Percentiles rank a stretch among this genome's conserved stretches.
These are phyloP conservation scores for Ambastaia sidthimunki DNA, from an alignment of 2,797 vertebrate genomes.

Conservation along the genomic window DNA sequence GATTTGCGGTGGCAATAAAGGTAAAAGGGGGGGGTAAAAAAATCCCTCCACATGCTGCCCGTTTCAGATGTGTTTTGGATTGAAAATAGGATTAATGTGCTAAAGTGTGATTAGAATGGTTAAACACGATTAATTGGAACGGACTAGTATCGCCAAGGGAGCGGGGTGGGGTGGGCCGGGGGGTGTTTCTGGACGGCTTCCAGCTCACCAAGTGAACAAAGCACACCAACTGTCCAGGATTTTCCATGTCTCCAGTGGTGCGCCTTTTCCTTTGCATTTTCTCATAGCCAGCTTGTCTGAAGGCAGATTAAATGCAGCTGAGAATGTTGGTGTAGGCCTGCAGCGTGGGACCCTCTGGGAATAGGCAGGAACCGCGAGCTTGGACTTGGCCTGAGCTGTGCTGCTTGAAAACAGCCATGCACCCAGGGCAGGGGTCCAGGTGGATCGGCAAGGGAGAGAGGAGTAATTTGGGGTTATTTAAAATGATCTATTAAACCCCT, in stretches of 20 bases:
- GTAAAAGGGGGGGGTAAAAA: conserved; percentile 53
- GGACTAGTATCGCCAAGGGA: conserved; percentile 88
- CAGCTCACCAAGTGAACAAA: conserved; percentile 93
- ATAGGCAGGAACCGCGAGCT: conserved; percentile 97
- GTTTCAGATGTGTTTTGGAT: conserved; percentile 94
- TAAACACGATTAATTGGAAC: conserved; percentile 99
- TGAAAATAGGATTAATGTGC: conserved; percentile 99
- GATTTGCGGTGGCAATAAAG: conserved; percentile 95
- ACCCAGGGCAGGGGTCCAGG: conserved; percentile 92
- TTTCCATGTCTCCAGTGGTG: conserved; percentile 85
- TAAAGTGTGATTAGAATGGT: conserved; percentile 99
- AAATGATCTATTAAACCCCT: conserved; percentile 99
- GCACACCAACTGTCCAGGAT: conserved; percentile 87
- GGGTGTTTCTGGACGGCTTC: conserved; percentile 85
- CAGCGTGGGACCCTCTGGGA: conserved; percentile 88
- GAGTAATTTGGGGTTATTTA: conserved; percentile 91
- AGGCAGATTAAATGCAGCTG: conserved; percentile 99
- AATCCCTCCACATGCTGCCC: conserved; percentile 82
- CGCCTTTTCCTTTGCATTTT: conserved; percentile 82
- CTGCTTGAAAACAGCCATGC: conserved; percentile 92
- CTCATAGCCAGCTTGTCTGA: conserved; percentile 99
- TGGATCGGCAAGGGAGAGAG: conserved; percentile 88
- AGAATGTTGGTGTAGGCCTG: conserved; percentile 96
- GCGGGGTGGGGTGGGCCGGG: conserved; percentile 50
- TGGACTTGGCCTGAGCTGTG: conserved; percentile 86